phyloP scores from a whole-genome alignment of 2,797 vertebrate species.

The Micrastur ruficollis region DNA sequence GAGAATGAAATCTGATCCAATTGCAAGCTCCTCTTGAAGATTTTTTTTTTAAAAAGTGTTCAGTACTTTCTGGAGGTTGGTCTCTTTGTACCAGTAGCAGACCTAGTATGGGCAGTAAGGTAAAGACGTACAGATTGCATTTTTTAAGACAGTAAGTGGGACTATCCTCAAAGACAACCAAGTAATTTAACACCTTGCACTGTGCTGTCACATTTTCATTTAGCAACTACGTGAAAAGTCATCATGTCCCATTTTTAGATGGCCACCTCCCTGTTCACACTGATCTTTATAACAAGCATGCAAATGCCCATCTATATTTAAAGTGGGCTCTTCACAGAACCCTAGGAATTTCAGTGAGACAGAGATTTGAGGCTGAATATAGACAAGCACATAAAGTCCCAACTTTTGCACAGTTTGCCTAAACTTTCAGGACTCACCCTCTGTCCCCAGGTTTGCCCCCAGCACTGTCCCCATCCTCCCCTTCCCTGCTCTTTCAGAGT shows the following conservation, averaged over 20 bases:
- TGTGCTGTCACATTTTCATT: constrained; percentile 16
- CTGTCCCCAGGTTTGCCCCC: not conserved
- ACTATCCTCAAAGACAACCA: not conserved
- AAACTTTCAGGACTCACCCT: not conserved
- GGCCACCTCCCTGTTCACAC: constrained; percentile 14
- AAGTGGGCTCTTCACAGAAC: not conserved
- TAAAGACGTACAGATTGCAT: not conserved
- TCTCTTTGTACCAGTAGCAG: not conserved
- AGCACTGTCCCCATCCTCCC: not conserved
- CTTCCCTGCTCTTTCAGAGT: not conserved
- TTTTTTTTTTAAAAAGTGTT: not conserved
- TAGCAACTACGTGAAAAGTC: not conserved
- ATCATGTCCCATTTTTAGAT: constrained; percentile 36
- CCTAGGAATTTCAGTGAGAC: not conserved
- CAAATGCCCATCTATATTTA: not conserved
- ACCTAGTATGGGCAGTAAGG: not conserved
- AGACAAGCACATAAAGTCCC: not conserved
- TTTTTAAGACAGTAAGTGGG: not conserved
- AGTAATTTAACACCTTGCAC: constrained; percentile 5
- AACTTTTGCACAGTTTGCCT: not conserved
- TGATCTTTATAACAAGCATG: not conserved
- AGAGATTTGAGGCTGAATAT: not conserved
- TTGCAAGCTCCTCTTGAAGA: not conserved
- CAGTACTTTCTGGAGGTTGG: not conserved
- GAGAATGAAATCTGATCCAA: not conserved